A percentile compares a stretch with the other conserved stretches of the same genome.
Evolutionary conservation across 2,113 vertebrate species (phyloP).

Genomic region (Scophthalmus maximus): DNA sequence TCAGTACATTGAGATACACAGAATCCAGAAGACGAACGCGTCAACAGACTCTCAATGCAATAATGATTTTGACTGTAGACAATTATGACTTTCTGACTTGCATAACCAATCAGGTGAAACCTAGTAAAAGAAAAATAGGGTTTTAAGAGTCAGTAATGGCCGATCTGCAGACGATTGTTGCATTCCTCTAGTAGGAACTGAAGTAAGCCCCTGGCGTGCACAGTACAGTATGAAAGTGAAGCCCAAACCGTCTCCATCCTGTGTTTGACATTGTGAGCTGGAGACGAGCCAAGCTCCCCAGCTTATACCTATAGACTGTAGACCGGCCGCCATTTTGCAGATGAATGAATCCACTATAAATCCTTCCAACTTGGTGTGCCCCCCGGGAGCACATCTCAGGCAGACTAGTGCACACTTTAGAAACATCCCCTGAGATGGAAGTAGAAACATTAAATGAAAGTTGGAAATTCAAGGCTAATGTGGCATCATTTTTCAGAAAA

Average conservation of each 20-base stretch:
- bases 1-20: too few relatives aligned
- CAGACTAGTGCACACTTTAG: conserved; percentile 33
- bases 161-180: not conserved
- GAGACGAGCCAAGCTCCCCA: conserved; percentile 60
- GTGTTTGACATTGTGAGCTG: conserved; percentile 78
- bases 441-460: conserved; percentile 19
- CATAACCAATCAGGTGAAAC: not conserved
- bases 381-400: conserved; percentile 20
- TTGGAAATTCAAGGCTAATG: conserved; percentile 1
- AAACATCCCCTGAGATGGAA: conserved; percentile 39
- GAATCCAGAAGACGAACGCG: too few relatives aligned
- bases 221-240: not conserved
- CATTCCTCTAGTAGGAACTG: conserved; percentile 5
- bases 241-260: conserved; percentile 19
- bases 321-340: conserved; percentile 27
- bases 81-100: too few relatives aligned
- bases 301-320: conserved; percentile 22
- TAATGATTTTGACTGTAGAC: too few relatives aligned
- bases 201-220: conserved; percentile 21
- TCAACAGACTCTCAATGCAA: too few relatives aligned
- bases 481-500: not conserved
- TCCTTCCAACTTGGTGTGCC: conserved; percentile 16
- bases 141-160: not conserved
- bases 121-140: not conserved
- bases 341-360: conserved; percentile 45